A percentile compares a stretch with the other conserved stretches of the same genome.
Conservation (phyloP, 2,113 vertebrate species). For the Triplophysa dalaica region DNA sequence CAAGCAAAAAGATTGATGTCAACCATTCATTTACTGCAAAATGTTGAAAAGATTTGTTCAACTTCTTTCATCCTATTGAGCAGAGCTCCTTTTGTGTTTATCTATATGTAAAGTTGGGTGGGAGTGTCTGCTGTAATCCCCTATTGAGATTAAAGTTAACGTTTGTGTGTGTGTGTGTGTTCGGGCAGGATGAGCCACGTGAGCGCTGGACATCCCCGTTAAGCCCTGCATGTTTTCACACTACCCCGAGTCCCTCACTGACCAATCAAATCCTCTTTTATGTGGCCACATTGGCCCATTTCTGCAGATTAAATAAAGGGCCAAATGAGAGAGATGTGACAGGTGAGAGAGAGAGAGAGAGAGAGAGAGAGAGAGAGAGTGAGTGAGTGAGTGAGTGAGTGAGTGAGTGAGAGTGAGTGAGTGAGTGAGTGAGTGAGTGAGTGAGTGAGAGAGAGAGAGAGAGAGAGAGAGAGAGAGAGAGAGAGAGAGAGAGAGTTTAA, state of each 20-base stretch:
- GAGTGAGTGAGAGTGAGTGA: not conserved
- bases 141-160: slow-evolving; percentile 47
- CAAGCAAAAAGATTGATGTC: too few species aligned
- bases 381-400: not conserved
- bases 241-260: not conserved
- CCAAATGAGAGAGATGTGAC: not conserved
- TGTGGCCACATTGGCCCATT: not conserved
- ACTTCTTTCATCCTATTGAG: not conserved
- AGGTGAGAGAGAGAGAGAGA: not conserved
- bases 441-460: too few species aligned
- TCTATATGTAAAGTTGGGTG: slow-evolving; percentile 6
- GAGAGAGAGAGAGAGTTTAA: not conserved
- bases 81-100: not conserved
- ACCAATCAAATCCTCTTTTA: not conserved
- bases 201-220: not conserved
- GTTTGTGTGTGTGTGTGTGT: slow-evolving; percentile 8
- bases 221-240: not conserved
- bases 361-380: not conserved
- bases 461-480: not conserved
- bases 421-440: not conserved
- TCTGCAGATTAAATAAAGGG: slow-evolving; percentile 21
- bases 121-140: slow-evolving; percentile 40
- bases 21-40: not conserved
- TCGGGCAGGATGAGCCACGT: not conserved
- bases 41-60: not conserved